Conservation (phyloP, 2,888 invertebrate genomes). For the Diloba caeruleocephala region DNA sequence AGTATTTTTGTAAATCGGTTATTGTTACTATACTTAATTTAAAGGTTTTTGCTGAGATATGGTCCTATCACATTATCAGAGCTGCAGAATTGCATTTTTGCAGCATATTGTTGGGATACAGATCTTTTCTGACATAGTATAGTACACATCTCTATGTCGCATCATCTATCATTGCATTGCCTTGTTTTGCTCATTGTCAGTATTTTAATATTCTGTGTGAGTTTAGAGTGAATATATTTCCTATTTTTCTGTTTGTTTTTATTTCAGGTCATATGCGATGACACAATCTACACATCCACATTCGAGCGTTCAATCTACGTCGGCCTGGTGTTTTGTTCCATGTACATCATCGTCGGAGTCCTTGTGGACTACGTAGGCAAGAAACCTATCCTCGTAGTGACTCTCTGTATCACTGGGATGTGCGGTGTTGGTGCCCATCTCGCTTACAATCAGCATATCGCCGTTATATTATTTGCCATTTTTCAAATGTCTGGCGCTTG, state of each 20-base stretch:
- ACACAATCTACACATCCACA: slow-evolving; percentile 89
- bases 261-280: slow-evolving; percentile 80
- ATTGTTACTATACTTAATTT: too few species aligned
- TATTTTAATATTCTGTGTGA: too few species aligned
- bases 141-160: too few species aligned
- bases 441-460: slow-evolving; percentile 86
- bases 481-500: slow-evolving; percentile 89
- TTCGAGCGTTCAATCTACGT: slow-evolving; percentile 91
- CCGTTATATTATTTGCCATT: slow-evolving; percentile 88
- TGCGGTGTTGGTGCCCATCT: slow-evolving; percentile 90
- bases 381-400: slow-evolving; percentile 84
- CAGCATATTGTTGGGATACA: too few species aligned
- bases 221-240: too few species aligned
- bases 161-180: neutral
- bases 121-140: too few species aligned
- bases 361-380: slow-evolving; percentile 88
- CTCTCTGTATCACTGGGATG: slow-evolving; percentile 84
- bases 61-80: too few species aligned
- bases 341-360: slow-evolving; percentile 90
- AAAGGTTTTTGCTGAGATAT: too few species aligned
- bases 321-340: slow-evolving; percentile 90
- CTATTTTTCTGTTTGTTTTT: neutral
- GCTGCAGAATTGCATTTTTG: too few species aligned
- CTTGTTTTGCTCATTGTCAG: neutral
- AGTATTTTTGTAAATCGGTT: too few species aligned